Evolutionary conservation across 2,888 invertebrate genomes (phyloP), one percentile per base, ranked within the genome.

Genomic region (Epinotia brunnichana): DNA sequence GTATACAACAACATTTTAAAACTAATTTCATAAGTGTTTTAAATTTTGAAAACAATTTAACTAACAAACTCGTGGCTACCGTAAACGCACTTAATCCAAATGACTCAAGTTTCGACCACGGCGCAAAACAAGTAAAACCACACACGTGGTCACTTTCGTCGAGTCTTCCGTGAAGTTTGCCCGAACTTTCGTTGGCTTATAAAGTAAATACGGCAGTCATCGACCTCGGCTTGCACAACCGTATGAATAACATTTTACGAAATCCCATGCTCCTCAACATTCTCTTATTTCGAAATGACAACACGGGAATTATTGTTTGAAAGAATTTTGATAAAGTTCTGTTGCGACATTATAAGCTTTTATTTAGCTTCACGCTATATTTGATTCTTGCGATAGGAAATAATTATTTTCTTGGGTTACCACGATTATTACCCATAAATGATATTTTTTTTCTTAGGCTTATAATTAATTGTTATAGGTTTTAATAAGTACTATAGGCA

Each of bases 171-270:
- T 80, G 79, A 77, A 84, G 83, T 79, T 77, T 80, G 81, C 76
- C 81, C 78, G 82, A 84, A 86, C 86, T 88, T 88, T 88, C 88
- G 84, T 87, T 87, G 87, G 85, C 85, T 84, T 82, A 87, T 89
- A 87, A 89, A 87, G 90, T 90, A 91, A 91, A 92, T 90, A 92
- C 83, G 80, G 86, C 84, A 87, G 92, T 91, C 92, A 90, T 87
- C 85, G 91, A 91, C 92, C 88, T 80, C 80, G 83, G 86, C 91
- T 90, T 91, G 90, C 88, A 90, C 90, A 90, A 90, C 87, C 82
- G 61, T 67, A 72, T 68, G 81, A 82, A 85, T 83, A 67, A 84
- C 83, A 86, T 82, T 84, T 86, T 85, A 85, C 86, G 82, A 82
- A 82, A 81, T 83, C 80, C 77, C 79, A 75, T 76, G 70, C 61